phyloP scores from a whole-genome alignment of 1,140 invertebrate species.

The Lepeophtheirus salmonis region DNA sequence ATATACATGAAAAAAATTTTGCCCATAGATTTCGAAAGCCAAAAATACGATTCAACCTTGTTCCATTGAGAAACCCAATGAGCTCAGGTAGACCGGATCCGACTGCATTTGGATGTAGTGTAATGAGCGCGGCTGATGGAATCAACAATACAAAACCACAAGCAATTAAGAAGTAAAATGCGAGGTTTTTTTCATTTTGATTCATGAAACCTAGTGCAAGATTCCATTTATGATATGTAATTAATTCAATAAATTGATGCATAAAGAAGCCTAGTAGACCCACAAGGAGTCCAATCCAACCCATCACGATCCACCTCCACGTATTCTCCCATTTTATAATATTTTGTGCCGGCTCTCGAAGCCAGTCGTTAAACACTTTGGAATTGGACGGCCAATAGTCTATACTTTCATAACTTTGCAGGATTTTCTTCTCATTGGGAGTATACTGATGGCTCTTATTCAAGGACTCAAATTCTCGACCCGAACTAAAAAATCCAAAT shows the following conservation, averaged over 20 bases:
- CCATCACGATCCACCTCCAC: conserved; percentile 29
- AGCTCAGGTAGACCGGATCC: conserved; percentile 31
- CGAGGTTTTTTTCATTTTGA: conserved; percentile 21
- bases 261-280: conserved; percentile 29
- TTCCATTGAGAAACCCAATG: conserved; percentile 31
- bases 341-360: conserved; percentile 24
- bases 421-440: conserved; percentile 27
- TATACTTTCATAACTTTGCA: conserved; percentile 28
- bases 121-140: neutral
- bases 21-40: conserved; percentile 18
- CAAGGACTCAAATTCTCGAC: neutral
- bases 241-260: conserved; percentile 29
- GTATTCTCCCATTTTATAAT: conserved; percentile 19
- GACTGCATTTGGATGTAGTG: conserved; percentile 26
- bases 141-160: neutral
- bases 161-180: conserved; percentile 23
- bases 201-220: conserved; percentile 25
- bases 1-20: conserved; percentile 6
- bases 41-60: conserved; percentile 25
- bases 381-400: conserved; percentile 30
- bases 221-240: conserved; percentile 27
- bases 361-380: conserved; percentile 28
- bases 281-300: conserved; percentile 28
- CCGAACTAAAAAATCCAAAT: neutral
- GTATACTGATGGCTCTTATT: conserved; percentile 28